These are phyloP conservation scores for Daktulosphaira vitifoliae DNA, from an alignment of 1,140 invertebrate species.

Conservation along the genomic window DNA sequence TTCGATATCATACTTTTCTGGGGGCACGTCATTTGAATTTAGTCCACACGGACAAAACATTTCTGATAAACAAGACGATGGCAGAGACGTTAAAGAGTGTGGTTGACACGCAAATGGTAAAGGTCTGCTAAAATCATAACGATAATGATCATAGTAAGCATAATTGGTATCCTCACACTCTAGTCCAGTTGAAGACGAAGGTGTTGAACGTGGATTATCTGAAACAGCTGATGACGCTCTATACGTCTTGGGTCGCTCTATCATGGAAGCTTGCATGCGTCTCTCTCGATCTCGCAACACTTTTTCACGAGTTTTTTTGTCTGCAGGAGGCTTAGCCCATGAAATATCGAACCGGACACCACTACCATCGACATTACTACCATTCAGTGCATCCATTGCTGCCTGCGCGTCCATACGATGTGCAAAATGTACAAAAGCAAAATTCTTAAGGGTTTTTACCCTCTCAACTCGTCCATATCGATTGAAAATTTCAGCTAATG, in stretches of 20 bases:
- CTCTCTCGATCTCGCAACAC: constrained; percentile 6
- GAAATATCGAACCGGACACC: not conserved
- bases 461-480: not conserved
- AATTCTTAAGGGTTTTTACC: constrained; percentile 15
- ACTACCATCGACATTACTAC: not conserved
- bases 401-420: not conserved
- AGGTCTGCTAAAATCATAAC: not conserved
- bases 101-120: too few species aligned
- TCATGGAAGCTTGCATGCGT: not conserved
- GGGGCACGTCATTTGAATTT: too few species aligned
- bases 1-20: too few species aligned
- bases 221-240: not conserved
- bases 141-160: not conserved
- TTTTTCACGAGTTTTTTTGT: not conserved
- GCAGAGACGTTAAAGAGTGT: too few species aligned
- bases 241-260: not conserved
- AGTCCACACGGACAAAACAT: too few species aligned
- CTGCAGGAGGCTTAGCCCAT: constrained; percentile 6
- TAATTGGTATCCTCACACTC: not conserved
- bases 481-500: not conserved
- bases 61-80: too few species aligned
- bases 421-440: constrained; percentile 10
- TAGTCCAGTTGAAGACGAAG: not conserved
- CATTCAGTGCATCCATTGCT: not conserved
- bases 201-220: too few species aligned